Percentiles rank a stretch among this genome's conserved stretches.
Evolutionary conservation across 2,797 vertebrate species (phyloP).

Genomic region (Bothrops alternatus): DNA sequence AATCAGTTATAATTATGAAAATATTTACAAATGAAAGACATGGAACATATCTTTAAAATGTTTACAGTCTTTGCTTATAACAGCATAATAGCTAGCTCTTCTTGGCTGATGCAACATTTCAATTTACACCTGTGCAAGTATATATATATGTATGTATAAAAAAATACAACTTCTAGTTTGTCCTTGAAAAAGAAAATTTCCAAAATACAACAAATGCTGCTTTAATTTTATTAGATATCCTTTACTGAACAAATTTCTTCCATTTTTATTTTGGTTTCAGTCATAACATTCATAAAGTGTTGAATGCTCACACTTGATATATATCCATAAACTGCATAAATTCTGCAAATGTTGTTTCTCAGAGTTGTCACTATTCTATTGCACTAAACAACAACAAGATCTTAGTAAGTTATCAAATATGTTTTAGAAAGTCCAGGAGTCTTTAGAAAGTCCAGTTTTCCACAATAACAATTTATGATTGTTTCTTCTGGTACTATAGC

Average conservation of each 20-base stretch:
- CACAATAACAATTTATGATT: not conserved
- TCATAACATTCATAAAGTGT: not conserved
- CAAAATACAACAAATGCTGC: not conserved
- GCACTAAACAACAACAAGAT: rapidly evolving
- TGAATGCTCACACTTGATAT: not conserved
- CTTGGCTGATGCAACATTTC: not conserved
- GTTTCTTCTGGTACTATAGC: not conserved
- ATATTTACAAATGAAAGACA: not conserved
- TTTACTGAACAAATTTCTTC: conserved; percentile 23
- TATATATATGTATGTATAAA: not conserved
- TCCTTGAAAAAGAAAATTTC: not conserved
- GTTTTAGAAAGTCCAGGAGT: not conserved
- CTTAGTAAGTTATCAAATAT: not conserved
- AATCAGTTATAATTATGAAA: not conserved
- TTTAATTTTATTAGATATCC: conserved; percentile 5
- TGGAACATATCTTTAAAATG: not conserved
- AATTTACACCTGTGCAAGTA: not conserved
- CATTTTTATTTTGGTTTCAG: conserved; percentile 12
- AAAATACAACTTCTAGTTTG: not conserved
- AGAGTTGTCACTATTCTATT: rapidly evolving
- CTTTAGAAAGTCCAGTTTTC: not conserved
- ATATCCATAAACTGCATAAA: not conserved
- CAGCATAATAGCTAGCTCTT: not conserved
- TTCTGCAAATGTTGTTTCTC: rapidly evolving
- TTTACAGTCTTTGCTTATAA: not conserved